These are phyloP conservation scores for Probaryconus sp. DNA, from an alignment of 1,140 invertebrate genomes.

Conservation along the genomic window DNA sequence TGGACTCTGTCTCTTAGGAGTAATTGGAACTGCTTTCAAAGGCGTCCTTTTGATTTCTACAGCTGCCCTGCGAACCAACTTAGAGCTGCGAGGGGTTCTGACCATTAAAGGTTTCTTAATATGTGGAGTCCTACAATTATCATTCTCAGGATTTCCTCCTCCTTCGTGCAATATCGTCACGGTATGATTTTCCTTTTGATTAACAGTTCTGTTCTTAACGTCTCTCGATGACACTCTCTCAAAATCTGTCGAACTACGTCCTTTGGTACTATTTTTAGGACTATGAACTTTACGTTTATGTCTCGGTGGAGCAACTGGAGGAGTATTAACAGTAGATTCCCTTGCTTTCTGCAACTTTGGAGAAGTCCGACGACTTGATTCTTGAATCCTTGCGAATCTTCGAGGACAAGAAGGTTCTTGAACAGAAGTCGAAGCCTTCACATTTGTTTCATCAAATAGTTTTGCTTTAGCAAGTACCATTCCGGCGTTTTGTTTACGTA, in stretches of 20 bases:
- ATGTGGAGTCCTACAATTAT: conserved; percentile 71
- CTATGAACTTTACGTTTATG: conserved; percentile 12
- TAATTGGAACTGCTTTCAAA: conserved; percentile 73
- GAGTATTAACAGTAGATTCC: conserved; percentile 9
- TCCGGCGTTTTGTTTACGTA: conserved; percentile 82
- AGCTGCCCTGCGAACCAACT: conserved; percentile 64
- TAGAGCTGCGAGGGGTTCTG: conserved; percentile 73
- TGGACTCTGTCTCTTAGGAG: conserved; percentile 72
- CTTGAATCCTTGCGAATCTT: conserved; percentile 16
- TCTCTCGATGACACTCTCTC: conserved; percentile 54
- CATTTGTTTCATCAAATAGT: conserved; percentile 80
- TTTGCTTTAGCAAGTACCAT: conserved; percentile 84
- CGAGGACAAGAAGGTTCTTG: conserved; percentile 26
- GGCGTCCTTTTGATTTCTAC: conserved; percentile 72
- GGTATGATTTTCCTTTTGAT: conserved; percentile 62
- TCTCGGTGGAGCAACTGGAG: conserved; percentile 23
- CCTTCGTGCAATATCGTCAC: not conserved
- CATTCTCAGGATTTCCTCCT: conserved; percentile 54
- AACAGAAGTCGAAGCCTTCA: conserved; percentile 20
- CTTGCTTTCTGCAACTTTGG: conserved; percentile 27
- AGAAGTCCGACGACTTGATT: conserved; percentile 17
- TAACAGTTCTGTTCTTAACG: not conserved
- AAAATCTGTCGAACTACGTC: conserved; percentile 2
- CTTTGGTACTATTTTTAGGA: conserved; percentile 42
- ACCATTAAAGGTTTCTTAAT: conserved; percentile 74